These are phyloP conservation scores for Athrips mouffetella DNA, from an alignment of 2,888 invertebrate genomes.

Conservation along the genomic window DNA sequence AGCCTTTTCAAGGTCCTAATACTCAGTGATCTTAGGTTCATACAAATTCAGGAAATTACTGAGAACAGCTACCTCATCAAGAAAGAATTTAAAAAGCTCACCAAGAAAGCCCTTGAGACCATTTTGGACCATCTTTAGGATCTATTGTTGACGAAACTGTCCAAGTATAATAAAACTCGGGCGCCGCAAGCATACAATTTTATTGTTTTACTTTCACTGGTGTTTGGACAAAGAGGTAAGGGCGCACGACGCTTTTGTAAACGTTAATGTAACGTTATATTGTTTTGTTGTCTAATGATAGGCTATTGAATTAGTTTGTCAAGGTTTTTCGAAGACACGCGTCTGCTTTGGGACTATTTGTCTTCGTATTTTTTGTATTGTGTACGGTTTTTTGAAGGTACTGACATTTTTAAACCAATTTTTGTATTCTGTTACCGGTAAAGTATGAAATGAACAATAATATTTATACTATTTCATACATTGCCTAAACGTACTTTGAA, in stretches of 20 bases:
- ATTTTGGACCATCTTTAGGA: not conserved
- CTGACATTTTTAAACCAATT: no score
- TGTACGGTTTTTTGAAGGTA: no score
- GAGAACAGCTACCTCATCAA: slow-evolving; percentile 2
- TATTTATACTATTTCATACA: no score
- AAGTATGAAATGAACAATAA: no score
- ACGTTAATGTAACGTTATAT: slow-evolving; percentile 48
- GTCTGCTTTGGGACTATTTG: slow-evolving; percentile 23
- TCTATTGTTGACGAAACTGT: slow-evolving; percentile 21
- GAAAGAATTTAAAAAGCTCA: slow-evolving; percentile 9
- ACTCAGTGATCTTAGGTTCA: no score
- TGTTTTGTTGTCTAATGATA: slow-evolving; percentile 51
- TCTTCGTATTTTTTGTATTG: no score
- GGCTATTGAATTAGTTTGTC: slow-evolving; percentile 44
- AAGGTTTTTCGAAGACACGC: slow-evolving; percentile 42
- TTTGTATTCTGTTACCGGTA: no score
- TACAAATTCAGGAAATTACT: no score
- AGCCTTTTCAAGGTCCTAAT: no score
- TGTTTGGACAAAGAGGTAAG: slow-evolving; percentile 38
- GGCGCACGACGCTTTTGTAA: slow-evolving; percentile 38
- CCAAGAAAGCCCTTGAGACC: not conserved
- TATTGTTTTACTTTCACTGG: slow-evolving; percentile 54
- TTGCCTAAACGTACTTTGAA: no score
- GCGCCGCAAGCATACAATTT: slow-evolving; percentile 36
- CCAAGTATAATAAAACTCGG: slow-evolving; percentile 41